A percentile compares a stretch with the other conserved stretches of the same genome.
Evolutionary conservation across 2,888 invertebrate species (phyloP).

Genomic region (Pecten maximus): DNA sequence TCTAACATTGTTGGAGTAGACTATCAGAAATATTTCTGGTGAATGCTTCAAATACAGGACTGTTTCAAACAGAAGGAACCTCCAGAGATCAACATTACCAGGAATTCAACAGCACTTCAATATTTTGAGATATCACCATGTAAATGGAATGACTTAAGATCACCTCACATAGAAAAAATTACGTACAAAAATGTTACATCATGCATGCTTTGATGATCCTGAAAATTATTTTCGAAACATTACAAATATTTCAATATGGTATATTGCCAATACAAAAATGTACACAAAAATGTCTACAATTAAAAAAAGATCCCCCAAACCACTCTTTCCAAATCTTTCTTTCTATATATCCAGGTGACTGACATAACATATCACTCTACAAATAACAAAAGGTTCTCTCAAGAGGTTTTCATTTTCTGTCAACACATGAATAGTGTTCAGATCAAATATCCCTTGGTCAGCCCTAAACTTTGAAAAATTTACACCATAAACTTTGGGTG

Average conservation of each 20-base stretch:
- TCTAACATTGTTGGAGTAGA: no score
- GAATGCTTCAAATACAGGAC: no score
- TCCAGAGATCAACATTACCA: not conserved
- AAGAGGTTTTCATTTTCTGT: no score
- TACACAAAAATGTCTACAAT: not conserved
- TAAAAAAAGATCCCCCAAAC: no score
- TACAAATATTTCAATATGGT: not conserved
- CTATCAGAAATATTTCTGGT: no score
- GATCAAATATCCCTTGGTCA: not conserved
- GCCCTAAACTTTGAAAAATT: not conserved
- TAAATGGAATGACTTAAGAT: conserved; percentile 2
- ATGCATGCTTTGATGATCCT: not conserved
- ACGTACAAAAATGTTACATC: no score
- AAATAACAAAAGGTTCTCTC: no score
- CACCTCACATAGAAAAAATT: not conserved
- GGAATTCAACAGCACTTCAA: no score
- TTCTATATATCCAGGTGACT: no score
- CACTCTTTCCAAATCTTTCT: no score
- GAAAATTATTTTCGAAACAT: not conserved
- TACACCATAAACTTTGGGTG: not conserved
- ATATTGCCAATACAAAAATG: not conserved
- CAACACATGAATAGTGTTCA: not conserved
- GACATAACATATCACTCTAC: no score
- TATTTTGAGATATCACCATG: not conserved
- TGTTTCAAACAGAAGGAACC: no score